Conservation (phyloP, 2,888 invertebrate species). For the Acanthococcus lagerstroemiae region DNA sequence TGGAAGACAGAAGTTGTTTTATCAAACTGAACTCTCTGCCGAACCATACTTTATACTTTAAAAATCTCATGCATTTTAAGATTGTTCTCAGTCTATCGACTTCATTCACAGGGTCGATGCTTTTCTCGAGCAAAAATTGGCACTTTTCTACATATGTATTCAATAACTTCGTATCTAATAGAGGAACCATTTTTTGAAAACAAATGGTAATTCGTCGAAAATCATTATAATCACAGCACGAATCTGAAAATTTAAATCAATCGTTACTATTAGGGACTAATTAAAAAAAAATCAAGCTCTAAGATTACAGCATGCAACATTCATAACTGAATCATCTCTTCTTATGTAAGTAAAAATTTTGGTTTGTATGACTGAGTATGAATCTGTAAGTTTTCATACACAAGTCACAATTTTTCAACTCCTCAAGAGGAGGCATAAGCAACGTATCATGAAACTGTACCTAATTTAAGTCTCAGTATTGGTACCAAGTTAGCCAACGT, state of each 20-base stretch:
- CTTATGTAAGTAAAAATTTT: no score
- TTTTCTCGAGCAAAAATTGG: not conserved
- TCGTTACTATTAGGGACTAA: no score
- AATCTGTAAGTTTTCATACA: not conserved
- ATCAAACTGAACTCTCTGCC: not conserved
- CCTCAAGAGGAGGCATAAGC: not conserved
- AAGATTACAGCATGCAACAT: no score
- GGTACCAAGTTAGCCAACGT: not conserved
- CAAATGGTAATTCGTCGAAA: constrained; percentile 8
- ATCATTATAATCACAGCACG: not conserved
- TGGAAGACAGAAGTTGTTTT: not conserved
- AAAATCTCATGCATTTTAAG: constrained; percentile 1
- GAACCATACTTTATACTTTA: constrained; percentile 2
- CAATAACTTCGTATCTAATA: not conserved
- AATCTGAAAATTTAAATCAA: not conserved
- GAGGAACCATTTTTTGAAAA: constrained; percentile 4
- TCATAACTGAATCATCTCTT: no score
- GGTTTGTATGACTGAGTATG: no score
- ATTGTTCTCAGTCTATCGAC: not conserved
- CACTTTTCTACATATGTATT: not conserved
- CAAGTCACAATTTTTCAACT: no score
- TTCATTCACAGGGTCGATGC: not conserved
- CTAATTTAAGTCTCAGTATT: not conserved
- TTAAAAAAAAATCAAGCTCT: no score
- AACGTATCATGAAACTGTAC: not conserved